A percentile compares a stretch with the other conserved stretches of the same genome.
Evolutionary conservation across 2,888 invertebrate genomes (phyloP).

Genomic region (Eupithecia subumbrata): DNA sequence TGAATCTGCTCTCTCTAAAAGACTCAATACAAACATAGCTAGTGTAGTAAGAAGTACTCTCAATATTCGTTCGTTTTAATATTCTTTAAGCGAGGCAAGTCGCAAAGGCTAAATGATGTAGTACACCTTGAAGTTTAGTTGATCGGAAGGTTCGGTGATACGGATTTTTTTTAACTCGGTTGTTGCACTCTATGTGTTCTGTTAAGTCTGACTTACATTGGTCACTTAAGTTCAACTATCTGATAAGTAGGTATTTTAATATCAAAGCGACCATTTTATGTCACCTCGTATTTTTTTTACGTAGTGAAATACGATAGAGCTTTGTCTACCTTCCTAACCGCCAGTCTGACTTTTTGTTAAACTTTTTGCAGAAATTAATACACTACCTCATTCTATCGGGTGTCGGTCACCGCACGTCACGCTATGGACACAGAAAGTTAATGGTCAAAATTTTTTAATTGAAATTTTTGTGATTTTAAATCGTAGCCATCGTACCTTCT

Average conservation of each 20-base stretch:
- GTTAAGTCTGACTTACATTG: not conserved
- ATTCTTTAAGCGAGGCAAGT: not conserved
- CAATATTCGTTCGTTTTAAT: not conserved
- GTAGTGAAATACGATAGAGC: not conserved
- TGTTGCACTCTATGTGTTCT: not conserved
- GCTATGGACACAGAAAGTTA: not conserved
- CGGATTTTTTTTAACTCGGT: not conserved
- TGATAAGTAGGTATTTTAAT: not conserved
- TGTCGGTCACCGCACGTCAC: not conserved
- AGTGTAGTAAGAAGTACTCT: not conserved
- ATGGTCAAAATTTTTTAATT: not conserved
- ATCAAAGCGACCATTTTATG: not conserved
- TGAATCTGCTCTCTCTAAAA: not conserved
- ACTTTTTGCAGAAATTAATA: not conserved
- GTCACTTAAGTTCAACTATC: not conserved
- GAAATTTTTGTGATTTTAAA: not conserved
- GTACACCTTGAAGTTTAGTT: conserved; percentile 4
- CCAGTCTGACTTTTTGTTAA: not conserved
- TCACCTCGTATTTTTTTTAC: not conserved
- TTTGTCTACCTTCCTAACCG: not conserved
- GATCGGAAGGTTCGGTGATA: not conserved
- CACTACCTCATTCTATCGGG: not conserved
- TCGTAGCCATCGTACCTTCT: not conserved
- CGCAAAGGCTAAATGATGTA: conserved; percentile 8
- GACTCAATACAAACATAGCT: not conserved